A percentile compares a stretch with the other conserved stretches of the same genome.
These are phyloP conservation scores for Leptinotarsa texana DNA, from an alignment of 1,140 invertebrate genomes.

Conservation along the genomic window DNA sequence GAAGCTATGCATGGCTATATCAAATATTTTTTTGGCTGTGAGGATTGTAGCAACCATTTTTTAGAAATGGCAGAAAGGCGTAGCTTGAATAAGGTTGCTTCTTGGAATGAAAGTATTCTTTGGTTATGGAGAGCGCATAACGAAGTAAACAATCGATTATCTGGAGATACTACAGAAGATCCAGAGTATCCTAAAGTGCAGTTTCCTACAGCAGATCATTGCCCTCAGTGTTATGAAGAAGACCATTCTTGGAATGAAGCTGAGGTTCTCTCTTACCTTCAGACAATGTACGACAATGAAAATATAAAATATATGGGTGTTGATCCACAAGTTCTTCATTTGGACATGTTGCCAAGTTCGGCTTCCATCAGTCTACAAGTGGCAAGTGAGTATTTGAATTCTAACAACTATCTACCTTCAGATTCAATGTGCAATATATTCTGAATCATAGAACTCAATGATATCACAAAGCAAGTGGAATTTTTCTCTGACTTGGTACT, in stretches of 20 bases:
- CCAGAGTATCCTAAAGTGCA: conserved; percentile 87
- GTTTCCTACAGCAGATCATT: conserved; percentile 77
- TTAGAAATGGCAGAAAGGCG: conserved; percentile 73
- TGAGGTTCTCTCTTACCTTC: conserved; percentile 76
- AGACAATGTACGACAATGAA: conserved; percentile 68
- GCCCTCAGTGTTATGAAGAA: conserved; percentile 69
- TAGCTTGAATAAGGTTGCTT: conserved; percentile 69
- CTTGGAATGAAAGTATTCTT: conserved; percentile 75
- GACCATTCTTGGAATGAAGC: conserved; percentile 70
- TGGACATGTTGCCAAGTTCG: background rate
- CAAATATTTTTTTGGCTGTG: conserved; percentile 92
- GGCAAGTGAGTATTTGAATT: no score
- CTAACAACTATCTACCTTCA: no score
- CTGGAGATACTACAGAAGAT: conserved; percentile 88
- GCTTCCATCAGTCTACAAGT: background rate
- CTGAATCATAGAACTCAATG: no score
- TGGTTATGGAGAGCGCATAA: conserved; percentile 98
- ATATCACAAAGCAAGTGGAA: no score
- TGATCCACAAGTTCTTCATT: conserved; percentile 48
- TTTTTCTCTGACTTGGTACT: no score
- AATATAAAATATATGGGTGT: conserved; percentile 52
- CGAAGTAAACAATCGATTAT: conserved; percentile 85
- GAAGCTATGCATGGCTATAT: conserved; percentile 86
- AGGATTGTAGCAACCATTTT: conserved; percentile 89
- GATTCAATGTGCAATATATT: no score